Base-by-base conservation (phyloP, 2,797 vertebrate species). In the Hipposideros larvatus region DNA sequence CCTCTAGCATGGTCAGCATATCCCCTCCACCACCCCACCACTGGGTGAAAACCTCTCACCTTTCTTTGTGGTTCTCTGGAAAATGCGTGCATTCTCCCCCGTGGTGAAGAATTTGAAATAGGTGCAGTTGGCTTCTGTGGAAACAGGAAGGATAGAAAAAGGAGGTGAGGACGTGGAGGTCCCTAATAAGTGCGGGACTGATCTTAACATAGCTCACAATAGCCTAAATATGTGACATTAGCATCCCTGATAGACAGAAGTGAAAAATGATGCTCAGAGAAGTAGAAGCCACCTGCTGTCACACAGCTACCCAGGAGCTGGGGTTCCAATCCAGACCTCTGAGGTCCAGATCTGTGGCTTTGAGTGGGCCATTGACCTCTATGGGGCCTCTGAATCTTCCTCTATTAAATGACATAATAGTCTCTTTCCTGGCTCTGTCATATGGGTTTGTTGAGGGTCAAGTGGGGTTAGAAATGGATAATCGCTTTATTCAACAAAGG, bases 61-160 rank as follows among this genome's bases (percentile, higher is more conserved):
- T 97, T 99, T 99, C 97, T 99, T 98, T 18, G 99, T 99, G 5
- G 99, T 99, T 98, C 99, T 99, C 97, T 99, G 99, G 98, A 99
- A 99, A 96, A 99, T 99, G 89, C 97, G 98, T 3, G 99, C 99
- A n/a, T 99, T 99, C 92, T 99, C 99, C 95, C 99, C 99, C 5
- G 99, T 99, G 86, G 99, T 99, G 98, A 99, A 99, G 98, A 99
- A 99, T 98, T 99, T 99, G 98, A 99, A 99, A 97, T 99, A 99
- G 95, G 99, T 99, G 97, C 99, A 99, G 98, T 99, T 99, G 73
- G 99, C 99, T 97, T 99, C 99, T 99, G 98, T 48, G 96, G 86
- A 71, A 41, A 21, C 43, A 37, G 34, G 82, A 75, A 57, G 87
- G 48, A 80, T 70, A 94, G 82, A 68, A 13, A 68, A 43, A 11